Evolutionary conservation across 2,888 invertebrate species (phyloP).

Genomic region (Epirrita christyi): DNA sequence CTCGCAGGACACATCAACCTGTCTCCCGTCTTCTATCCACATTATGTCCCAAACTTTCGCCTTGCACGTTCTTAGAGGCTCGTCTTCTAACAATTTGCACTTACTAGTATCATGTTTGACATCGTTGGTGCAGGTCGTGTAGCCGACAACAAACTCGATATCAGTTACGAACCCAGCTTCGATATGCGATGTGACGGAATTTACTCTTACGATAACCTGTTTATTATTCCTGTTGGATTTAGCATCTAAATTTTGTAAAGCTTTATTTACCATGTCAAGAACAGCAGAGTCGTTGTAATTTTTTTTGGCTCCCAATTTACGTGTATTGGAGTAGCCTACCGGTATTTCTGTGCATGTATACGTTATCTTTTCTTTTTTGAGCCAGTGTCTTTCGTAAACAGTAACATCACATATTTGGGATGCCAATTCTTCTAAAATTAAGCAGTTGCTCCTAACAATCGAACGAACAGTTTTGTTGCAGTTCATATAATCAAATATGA

Average conservation of each 20-base stretch:
- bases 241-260: slow-evolving; percentile 66
- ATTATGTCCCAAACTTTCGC: slow-evolving; percentile 82
- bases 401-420: slow-evolving; percentile 63
- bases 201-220: slow-evolving; percentile 67
- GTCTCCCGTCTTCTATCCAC: slow-evolving; percentile 80
- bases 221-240: slow-evolving; percentile 62
- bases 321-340: slow-evolving; percentile 48
- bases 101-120: slow-evolving; percentile 43
- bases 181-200: slow-evolving; percentile 74
- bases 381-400: slow-evolving; percentile 55
- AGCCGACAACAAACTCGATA: slow-evolving; percentile 84
- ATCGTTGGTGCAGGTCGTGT: slow-evolving; percentile 79
- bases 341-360: slow-evolving; percentile 60
- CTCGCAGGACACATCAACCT: slow-evolving; percentile 64
- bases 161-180: slow-evolving; percentile 83
- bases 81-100: slow-evolving; percentile 58
- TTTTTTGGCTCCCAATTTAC: slow-evolving; percentile 35
- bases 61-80: slow-evolving; percentile 57
- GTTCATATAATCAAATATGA: slow-evolving; percentile 57
- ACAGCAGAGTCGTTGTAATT: slow-evolving; percentile 52
- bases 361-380: slow-evolving; percentile 57
- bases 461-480: slow-evolving; percentile 57
- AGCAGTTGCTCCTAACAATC: slow-evolving; percentile 55
- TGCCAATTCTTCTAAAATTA: slow-evolving; percentile 51
- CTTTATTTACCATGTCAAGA: slow-evolving; percentile 61